Percentiles rank a stretch among this genome's conserved stretches.
phyloP scores from a whole-genome alignment of 2,888 invertebrate genomes.

The Blastobasis lacticolella region DNA sequence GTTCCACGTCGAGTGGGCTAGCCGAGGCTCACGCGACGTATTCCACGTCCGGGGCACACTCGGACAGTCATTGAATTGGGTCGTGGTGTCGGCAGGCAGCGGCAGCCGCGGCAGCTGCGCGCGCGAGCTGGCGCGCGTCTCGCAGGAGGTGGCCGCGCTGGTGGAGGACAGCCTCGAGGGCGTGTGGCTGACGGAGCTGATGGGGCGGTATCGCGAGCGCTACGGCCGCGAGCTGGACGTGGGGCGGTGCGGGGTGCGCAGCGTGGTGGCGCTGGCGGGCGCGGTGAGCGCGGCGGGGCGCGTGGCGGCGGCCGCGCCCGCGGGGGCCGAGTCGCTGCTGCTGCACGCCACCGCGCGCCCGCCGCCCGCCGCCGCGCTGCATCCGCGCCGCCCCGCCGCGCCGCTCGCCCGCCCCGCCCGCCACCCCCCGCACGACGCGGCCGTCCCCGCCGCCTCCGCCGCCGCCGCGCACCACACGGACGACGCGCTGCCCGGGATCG shows the following conservation, averaged over 20 bases:
- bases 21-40: too few relatives aligned
- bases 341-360: conserved; percentile 10
- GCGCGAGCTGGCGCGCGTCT: conserved; percentile 32
- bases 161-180: conserved; percentile 50
- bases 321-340: conserved; percentile 22
- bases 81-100: conserved; percentile 21
- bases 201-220: conserved; percentile 29
- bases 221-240: conserved; percentile 45
- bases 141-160: conserved; percentile 35
- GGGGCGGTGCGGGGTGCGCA: conserved; percentile 41
- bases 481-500: conserved; percentile 47
- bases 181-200: conserved; percentile 20
- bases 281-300: conserved; percentile 22
- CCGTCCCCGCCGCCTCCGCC: conserved; percentile 2
- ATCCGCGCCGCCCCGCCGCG: conserved; percentile 8
- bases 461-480: conserved; percentile 21
- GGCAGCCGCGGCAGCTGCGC: conserved; percentile 22
- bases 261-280: conserved; percentile 37
- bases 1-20: too few relatives aligned
- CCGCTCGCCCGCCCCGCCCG: conserved; percentile 4
- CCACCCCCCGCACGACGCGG: conserved; percentile 2
- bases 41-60: too few relatives aligned
- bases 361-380: conserved; percentile 9
- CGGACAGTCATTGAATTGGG: too few relatives aligned
- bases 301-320: conserved; percentile 21